phyloP scores from a whole-genome alignment of 1,140 invertebrate genomes.

The Caenorhabditis brenneri region DNA sequence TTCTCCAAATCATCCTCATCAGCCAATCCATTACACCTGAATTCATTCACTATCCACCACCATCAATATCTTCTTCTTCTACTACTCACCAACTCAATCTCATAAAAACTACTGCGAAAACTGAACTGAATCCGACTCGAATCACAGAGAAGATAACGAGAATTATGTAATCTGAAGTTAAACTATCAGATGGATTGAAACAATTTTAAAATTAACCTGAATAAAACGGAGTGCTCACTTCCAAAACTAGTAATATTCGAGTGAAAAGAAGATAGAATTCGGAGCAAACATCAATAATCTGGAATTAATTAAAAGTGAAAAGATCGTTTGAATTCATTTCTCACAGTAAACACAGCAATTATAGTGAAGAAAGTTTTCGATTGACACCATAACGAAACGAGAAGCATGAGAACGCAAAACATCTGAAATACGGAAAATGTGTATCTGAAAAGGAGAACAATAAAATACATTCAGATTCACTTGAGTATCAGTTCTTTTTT shows the following conservation, averaged over 20 bases:
- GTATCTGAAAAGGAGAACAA: no score
- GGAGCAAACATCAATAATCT: neutral
- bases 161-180: neutral
- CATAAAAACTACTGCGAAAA: neutral
- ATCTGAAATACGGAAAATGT: neutral
- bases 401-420: neutral
- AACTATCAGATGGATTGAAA: neutral
- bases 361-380: conserved; percentile 3
- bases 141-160: neutral
- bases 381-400: neutral
- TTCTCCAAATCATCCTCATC: conserved; percentile 26
- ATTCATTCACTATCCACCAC: neutral
- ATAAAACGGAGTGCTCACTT: neutral
- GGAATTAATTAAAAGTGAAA: neutral
- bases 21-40: conserved; percentile 2
- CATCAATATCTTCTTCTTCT: neutral
- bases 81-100: conserved; percentile 14
- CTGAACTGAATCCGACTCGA: neutral
- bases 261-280: conserved; percentile 20
- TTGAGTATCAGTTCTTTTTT: neutral
- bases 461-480: conserved; percentile 11
- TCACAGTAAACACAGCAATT: neutral
- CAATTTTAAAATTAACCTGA: neutral
- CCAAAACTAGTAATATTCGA: neutral
- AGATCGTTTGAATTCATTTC: neutral